Percentiles rank a stretch among this genome's conserved stretches.
These are phyloP conservation scores for Tachysurus fulvidraco DNA, from an alignment of 2,113 vertebrate species.

Conservation along the genomic window DNA sequence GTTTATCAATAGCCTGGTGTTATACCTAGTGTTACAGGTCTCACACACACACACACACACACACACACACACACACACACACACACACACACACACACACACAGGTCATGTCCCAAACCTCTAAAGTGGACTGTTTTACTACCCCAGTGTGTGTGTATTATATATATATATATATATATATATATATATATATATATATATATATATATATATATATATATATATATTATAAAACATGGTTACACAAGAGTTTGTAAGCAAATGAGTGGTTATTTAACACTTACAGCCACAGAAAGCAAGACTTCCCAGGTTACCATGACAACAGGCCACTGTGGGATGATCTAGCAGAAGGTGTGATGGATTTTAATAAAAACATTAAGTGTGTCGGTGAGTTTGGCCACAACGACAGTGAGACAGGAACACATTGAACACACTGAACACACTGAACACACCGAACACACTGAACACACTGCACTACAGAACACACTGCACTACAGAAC, in stretches of 20 bases:
- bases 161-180: too few species aligned
- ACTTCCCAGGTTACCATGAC: not conserved
- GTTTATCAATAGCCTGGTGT: not conserved
- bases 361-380: not conserved
- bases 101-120: not conserved
- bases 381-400: not conserved
- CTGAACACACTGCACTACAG: conserved; percentile 12
- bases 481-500: conserved; percentile 7
- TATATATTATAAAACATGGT: not conserved
- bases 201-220: too few species aligned
- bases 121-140: not conserved
- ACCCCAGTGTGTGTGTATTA: too few species aligned
- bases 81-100: not conserved
- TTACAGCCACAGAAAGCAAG: not conserved
- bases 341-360: too few species aligned
- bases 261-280: not conserved
- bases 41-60: not conserved
- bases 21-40: not conserved
- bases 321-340: not conserved
- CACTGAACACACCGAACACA: too few species aligned
- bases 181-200: too few species aligned
- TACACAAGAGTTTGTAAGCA: not conserved
- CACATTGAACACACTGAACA: not conserved
- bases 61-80: not conserved
- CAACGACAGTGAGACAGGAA: not conserved